Base-by-base conservation (phyloP, 2,888 invertebrate species). In the Epirrhoe alternata region DNA sequence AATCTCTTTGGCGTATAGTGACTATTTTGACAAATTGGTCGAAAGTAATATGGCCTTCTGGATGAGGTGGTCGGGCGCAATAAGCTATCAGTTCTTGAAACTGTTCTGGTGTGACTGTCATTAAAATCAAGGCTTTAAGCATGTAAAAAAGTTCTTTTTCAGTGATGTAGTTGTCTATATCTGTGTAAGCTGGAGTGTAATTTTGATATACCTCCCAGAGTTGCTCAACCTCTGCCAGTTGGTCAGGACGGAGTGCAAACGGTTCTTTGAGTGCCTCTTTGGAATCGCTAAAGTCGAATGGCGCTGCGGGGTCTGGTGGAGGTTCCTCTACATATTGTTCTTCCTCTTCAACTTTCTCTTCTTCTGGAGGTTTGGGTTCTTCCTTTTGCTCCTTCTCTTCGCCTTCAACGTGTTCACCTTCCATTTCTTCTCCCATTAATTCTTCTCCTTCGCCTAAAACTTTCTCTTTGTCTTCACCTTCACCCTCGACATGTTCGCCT, bases 21-120 rank as follows among this genome's bases (percentile, higher is more conserved):
- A 92, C 89, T 75, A 92, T 92, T 79, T 86, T 87, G 0, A 89
- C 60, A 80, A 92, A 92, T 70, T 92, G 90, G 0, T 90, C 86
- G 70, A 74, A 92, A 45, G 53, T 81, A 5, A 92, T 90, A 72
- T 90, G 88, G 0, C 90, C 91, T 52, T 89, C 72, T 24, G 88
- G 86, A 78, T 91, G 84, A 35, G 87, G 83, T 16, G 92, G 92
- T 72, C 84, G 84, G 10, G 87, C 86, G 76, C 89, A 90, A 74
- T 68, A 92, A 1, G 72, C 80, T 68, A 92, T 82, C 33, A 92
- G 68, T 72, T 92, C 92, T 62, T 86, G 80, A 5, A 91, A 71
- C 75, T 92, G 92, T 69, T 92, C 92, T 24, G 82, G 80, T 6
- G 92, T 92, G 65, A 83, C 84, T 1, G 92, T 88, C 86, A 88